A percentile compares a stretch with the other conserved stretches of the same genome.
phyloP scores from a whole-genome alignment of 2,888 invertebrate genomes.

The Ashinkailepas kermadecensis region DNA sequence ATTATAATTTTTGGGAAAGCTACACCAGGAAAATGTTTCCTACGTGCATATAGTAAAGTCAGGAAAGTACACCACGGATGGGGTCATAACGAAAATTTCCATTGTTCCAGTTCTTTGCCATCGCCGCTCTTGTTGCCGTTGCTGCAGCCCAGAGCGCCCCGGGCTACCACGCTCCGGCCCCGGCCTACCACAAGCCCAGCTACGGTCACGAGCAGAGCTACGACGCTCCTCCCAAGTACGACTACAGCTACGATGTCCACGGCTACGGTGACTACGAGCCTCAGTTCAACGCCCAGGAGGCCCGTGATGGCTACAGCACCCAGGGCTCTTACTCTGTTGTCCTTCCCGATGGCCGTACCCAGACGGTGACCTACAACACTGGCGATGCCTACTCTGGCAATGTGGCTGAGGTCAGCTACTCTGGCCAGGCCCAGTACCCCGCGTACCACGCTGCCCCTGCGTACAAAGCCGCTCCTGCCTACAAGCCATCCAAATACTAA shows the following conservation, averaged over 20 bases:
- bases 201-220: background rate
- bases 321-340: constrained; percentile 31
- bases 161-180: background rate
- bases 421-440: constrained; percentile 31
- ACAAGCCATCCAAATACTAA: too few species aligned
- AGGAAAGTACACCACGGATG: too few species aligned
- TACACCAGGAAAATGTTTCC: too few species aligned
- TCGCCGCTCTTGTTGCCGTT: background rate
- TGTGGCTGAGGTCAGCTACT: constrained; percentile 31
- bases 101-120: background rate
- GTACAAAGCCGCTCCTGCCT: background rate
- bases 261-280: constrained; percentile 28
- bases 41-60: too few species aligned
- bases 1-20: too few species aligned
- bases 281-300: constrained; percentile 25
- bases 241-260: constrained; percentile 28
- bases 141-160: background rate
- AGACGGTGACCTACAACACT: constrained; percentile 30
- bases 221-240: constrained; percentile 20
- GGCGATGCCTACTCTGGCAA: constrained; percentile 28
- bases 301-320: constrained; percentile 28
- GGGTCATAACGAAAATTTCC: too few species aligned
- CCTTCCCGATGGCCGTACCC: constrained; percentile 33
- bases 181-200: constrained; percentile 14
- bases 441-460: background rate